Evolutionary conservation across 64 coral and sea anemone genomes (phyloP), one percentile per base, ranked within the genome.

Genomic region (Montipora foliosa): DNA sequence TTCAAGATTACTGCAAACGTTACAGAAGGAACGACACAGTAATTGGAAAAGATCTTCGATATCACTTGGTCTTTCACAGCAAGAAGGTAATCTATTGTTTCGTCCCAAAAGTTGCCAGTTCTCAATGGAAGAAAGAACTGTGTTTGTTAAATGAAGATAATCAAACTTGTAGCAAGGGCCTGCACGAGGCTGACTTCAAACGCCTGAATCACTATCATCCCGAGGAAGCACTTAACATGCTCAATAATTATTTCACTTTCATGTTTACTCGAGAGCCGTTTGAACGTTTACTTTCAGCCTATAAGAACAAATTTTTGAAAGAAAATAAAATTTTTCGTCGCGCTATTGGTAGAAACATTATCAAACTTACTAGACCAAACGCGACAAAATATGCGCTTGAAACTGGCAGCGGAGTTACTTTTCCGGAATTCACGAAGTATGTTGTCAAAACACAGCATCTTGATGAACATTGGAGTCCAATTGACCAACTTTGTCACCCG

Each of bases 271-370:
- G 89, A 4, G 64, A 90, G 16, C 88, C 88, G 10, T 16, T 90
- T n/a, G 89, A 90, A 48, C 58, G 89, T 5, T 52, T 90, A 10
- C 44, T 90, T 7, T 90, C 89, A 11, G 89, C 89, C 50, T 90
- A 90, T 61, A 90, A 81, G 52, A 37, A 80, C 22, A 90, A 90
- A 50, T 81, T 90, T 52, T 10, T 81, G 48, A 16, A 49, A 51
- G 58, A 90, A 5, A 90, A 90, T 60, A 57, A 13, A 7, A 6
- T 64, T 69, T 90, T 47, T 50, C 89, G 52, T 7, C 61, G 3
- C 0, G 5, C 17, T 19, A 47, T 67, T 67, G 89, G 75, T 5
- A 90, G 47, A 12, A 49, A 71, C 8, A 90, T 90, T 4, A 81
- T 90, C 2, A 67, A 60, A 69, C 1, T 3, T 22, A 68, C 47